A percentile compares a stretch with the other conserved stretches of the same genome.
Conservation (phyloP, 2,113 vertebrate species). For the Propithecus coquereli region DNA sequence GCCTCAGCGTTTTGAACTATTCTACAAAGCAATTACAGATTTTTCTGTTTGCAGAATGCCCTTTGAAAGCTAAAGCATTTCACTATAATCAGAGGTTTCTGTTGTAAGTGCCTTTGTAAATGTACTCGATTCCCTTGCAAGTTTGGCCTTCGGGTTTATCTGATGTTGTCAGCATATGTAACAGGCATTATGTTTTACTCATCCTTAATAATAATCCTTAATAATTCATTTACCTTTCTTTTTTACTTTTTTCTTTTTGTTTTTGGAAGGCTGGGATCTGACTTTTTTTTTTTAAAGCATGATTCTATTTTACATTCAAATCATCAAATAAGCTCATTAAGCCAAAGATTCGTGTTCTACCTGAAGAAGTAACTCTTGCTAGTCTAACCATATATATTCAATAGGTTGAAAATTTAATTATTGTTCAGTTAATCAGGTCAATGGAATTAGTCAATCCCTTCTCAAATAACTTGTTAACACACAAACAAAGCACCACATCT, state of each 20-base stretch:
- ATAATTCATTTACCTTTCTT: conserved; percentile 38
- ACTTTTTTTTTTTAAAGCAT: neutral
- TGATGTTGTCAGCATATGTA: conserved; percentile 40
- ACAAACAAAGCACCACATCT: neutral
- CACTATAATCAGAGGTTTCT: conserved; percentile 67
- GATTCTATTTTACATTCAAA: conserved; percentile 6
- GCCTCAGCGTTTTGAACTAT: conserved; percentile 60
- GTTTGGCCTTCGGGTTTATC: conserved; percentile 60
- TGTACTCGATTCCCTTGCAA: conserved; percentile 50
- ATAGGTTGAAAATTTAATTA: neutral
- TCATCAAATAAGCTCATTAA: conserved; percentile 48
- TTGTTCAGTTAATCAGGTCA: neutral
- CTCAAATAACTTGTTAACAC: neutral
- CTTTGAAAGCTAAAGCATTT: conserved; percentile 65
- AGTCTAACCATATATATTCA: conserved; percentile 38
- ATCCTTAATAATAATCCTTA: conserved; percentile 49
- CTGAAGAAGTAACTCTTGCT: neutral
- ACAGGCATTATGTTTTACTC: conserved; percentile 54
- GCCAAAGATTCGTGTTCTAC: conserved; percentile 12
- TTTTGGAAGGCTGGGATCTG: neutral
- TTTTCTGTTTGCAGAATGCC: conserved; percentile 50
- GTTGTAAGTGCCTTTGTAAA: conserved; percentile 62
- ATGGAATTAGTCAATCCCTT: neutral
- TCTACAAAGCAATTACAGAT: conserved; percentile 71
- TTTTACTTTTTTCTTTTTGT: conserved; percentile 25